Evolutionary conservation across 2,797 vertebrate genomes (phyloP), one percentile per base, ranked within the genome.

Genomic region (Diceros bicornis): DNA sequence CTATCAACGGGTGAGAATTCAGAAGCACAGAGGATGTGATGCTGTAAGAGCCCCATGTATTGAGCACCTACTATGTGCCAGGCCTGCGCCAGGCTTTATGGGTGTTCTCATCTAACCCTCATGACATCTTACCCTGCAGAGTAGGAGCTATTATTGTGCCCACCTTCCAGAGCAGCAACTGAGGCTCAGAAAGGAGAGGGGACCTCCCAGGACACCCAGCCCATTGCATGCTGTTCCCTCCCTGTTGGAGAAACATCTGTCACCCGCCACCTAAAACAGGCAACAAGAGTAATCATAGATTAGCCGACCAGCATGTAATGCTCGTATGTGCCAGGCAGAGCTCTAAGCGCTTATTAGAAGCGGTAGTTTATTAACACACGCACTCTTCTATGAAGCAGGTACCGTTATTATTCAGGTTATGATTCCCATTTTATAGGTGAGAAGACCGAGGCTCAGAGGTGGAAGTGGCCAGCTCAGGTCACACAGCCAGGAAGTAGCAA

Each of bases 261-360:
- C 50, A 47, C 29, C 23, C 50, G 18, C 0, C 32, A 17, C 34
- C 6, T 78, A 37, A 27, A 23, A 79, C 0, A 18, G 44, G 29
- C 8, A 3, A 4, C 47, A 20, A 29, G 66, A 57, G 23, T 6
- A 41, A 41, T 55, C 74, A 29, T 2, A 8, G 20, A 21, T 55
- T 10, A 44, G 34, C 20, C 7, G 0, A 0, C 69, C 16, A 1
- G 13, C 8, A 23, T 10, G 14, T 37, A 79, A 25, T 12, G 29
- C 57, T 25, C 2, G 1, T 7, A 7, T 18, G 12, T 14, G 8
- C 32, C 10, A 10, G 37, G 32, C 4, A 20, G 21, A 47, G 17
- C 7, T 11, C 69, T n/a, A 16, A 47, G 23, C 18, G 18, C 6
- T 3, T n/a, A 21, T 62, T 29, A 16, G 12, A 44, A 6, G 32